Percentiles rank a stretch among this genome's conserved stretches.
These are phyloP conservation scores for Psophia crepitans DNA, from an alignment of 2,113 vertebrate species.

Conservation along the genomic window DNA sequence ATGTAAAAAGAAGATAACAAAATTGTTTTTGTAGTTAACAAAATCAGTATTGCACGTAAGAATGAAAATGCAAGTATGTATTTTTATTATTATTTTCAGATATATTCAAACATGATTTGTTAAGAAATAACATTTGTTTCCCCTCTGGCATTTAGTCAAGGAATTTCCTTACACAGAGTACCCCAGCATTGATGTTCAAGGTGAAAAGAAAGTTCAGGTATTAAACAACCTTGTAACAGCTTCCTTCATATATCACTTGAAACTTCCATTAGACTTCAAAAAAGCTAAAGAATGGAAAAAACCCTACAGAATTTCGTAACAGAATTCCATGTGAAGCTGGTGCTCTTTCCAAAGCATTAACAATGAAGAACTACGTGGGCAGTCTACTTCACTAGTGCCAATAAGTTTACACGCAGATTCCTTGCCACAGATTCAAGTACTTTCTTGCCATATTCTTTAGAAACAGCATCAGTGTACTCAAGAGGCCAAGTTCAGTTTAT, in stretches of 20 bases:
- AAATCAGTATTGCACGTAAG: not conserved
- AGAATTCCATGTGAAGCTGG: not conserved
- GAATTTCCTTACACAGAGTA: not conserved
- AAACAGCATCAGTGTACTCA: not conserved
- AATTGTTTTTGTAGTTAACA: not conserved
- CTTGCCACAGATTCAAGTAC: not conserved
- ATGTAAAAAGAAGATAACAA: not conserved
- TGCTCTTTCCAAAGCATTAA: not conserved
- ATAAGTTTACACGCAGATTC: not conserved
- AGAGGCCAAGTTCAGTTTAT: not conserved
- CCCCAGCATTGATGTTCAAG: not conserved
- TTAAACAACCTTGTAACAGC: not conserved
- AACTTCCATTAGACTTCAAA: not conserved
- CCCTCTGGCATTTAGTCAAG: not conserved
- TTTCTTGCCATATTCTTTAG: not conserved
- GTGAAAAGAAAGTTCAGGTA: not conserved
- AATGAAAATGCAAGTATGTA: not conserved
- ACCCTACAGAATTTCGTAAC: not conserved
- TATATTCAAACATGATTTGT: not conserved
- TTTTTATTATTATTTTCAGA: not conserved
- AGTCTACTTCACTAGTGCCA: not conserved
- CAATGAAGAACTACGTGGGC: not conserved
- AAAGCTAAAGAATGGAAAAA: not conserved
- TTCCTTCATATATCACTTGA: not conserved
- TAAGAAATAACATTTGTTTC: not conserved